phyloP scores from a whole-genome alignment of 2,888 invertebrate species.

The Neoscelio sp. region DNA sequence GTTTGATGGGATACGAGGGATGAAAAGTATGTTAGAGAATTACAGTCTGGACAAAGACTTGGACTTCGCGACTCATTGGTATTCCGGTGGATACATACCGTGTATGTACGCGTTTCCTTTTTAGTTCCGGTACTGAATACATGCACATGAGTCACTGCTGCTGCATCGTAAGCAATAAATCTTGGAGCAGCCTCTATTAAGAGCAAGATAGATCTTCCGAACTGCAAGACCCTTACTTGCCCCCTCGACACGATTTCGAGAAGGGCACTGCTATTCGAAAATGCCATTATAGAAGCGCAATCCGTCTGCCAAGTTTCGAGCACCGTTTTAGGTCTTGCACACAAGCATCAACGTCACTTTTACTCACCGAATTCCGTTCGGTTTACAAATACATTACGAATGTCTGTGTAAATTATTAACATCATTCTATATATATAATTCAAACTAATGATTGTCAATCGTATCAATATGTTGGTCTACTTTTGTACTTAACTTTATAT shows the following conservation, averaged over 20 bases:
- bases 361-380: conserved; percentile 2
- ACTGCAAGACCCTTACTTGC: conserved; percentile 24
- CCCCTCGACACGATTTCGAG: conserved; percentile 29
- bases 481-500: no score
- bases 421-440: neutral
- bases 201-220: conserved; percentile 43
- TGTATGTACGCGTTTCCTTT: conserved; percentile 34
- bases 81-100: conserved; percentile 23
- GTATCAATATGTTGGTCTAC: no score
- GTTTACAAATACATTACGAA: conserved; percentile 3
- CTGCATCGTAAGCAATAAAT: conserved; percentile 73
- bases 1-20: no score
- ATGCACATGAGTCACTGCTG: conserved; percentile 40
- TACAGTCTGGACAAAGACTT: conserved; percentile 11
- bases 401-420: conserved; percentile 33
- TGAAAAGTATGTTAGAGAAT: neutral
- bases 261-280: conserved; percentile 15
- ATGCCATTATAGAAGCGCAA: conserved; percentile 22
- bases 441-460: neutral
- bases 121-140: conserved; percentile 32
- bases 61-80: conserved; percentile 42
- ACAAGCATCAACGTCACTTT: conserved; percentile 5
- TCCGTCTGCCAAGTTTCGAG: conserved; percentile 35
- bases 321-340: neutral
- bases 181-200: conserved; percentile 70